Conservation (phyloP, 2,888 invertebrate genomes). For the Sinotaia quadrata region DNA sequence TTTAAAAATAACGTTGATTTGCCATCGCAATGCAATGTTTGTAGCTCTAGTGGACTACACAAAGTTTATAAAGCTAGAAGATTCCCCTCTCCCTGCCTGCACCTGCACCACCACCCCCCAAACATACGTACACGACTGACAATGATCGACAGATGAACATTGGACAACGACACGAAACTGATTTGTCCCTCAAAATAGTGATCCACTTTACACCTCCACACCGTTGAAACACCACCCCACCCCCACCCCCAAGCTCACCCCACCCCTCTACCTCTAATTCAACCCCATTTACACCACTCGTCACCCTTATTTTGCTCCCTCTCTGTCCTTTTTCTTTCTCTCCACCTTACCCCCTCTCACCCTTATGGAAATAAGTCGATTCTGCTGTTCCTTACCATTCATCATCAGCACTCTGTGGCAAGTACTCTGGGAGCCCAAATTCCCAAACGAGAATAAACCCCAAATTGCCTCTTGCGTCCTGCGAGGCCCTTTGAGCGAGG, state of each 20-base stretch:
- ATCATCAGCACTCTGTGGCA: conserved; percentile 5
- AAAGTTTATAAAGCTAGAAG: no score
- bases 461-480: conserved; percentile 24
- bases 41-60: no score
- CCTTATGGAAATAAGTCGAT: not conserved
- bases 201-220: not conserved
- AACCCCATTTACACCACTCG: not conserved
- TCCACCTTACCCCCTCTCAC: not conserved
- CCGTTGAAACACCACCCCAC: not conserved
- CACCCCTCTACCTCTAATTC: not conserved
- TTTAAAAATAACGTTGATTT: no score
- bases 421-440: conserved; percentile 20
- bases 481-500: not conserved
- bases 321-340: not conserved
- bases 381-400: conserved; percentile 1
- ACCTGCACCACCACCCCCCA: not conserved
- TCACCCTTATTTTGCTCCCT: not conserved
- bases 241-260: not conserved
- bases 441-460: conserved; percentile 29
- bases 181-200: no score
- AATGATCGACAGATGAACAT: no score
- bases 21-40: no score
- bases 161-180: no score
- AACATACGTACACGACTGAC: no score
- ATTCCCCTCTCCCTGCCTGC: not conserved